A percentile compares a stretch with the other conserved stretches of the same genome.
phyloP scores from a whole-genome alignment of 2,797 vertebrate species.

The Halcyon smyrnensis region DNA sequence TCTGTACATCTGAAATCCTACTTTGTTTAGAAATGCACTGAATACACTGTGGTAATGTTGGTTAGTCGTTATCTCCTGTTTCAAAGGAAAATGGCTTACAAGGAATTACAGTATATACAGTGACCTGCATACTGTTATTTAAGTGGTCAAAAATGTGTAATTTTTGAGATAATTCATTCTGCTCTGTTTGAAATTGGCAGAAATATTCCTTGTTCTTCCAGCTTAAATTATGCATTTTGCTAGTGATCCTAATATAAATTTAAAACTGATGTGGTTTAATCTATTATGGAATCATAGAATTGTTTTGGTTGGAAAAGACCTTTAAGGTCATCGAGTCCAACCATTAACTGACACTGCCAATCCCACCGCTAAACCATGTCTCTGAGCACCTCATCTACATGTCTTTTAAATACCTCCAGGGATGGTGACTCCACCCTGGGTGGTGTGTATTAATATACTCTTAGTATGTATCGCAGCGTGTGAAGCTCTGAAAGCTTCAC shows the following conservation, averaged over 20 bases:
- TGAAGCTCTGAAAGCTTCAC: not conserved
- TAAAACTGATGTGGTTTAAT: not conserved
- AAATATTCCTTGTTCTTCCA: not conserved
- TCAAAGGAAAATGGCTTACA: not conserved
- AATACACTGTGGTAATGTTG: not conserved
- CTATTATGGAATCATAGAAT: not conserved
- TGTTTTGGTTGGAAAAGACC: too few relatives aligned
- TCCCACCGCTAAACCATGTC: too few relatives aligned
- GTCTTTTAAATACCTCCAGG: too few relatives aligned
- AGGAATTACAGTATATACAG: not conserved
- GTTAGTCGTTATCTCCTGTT: not conserved
- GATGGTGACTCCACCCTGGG: too few relatives aligned
- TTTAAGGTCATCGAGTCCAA: too few relatives aligned
- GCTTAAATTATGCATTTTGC: not conserved
- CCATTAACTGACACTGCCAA: too few relatives aligned
- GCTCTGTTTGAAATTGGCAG: not conserved
- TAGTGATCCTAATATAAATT: constrained; percentile 3
- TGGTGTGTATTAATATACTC: not conserved
- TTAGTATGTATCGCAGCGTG: not conserved
- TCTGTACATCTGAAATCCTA: not conserved
- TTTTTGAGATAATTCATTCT: not conserved
- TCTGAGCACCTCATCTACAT: too few relatives aligned
- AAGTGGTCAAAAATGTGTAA: not conserved
- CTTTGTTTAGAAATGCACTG: constrained; percentile 15
- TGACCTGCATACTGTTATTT: not conserved